These are phyloP conservation scores for Plumapathes pennacea DNA, from an alignment of 92 coral and sea anemone species.

Conservation along the genomic window DNA sequence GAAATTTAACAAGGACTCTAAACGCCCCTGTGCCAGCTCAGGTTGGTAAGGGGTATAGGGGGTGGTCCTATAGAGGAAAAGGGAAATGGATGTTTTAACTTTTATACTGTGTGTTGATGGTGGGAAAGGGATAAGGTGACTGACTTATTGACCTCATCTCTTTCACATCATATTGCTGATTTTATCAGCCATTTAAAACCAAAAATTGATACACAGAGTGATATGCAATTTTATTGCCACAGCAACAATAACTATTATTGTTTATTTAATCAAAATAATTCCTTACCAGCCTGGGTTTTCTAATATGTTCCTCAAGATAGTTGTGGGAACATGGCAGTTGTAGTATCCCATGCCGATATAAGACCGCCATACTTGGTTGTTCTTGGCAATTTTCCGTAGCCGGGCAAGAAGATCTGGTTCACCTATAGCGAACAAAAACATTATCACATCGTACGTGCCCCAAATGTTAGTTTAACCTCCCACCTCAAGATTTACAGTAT, in stretches of 20 bases:
- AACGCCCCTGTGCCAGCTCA: conserved; percentile 98
- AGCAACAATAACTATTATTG: no score
- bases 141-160: no score
- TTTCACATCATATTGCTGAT: no score
- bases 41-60: conserved; percentile 99
- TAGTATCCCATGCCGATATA: conserved; percentile 97
- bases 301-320: conserved; percentile 79
- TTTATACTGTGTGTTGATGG: no score
- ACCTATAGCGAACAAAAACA: conserved; percentile 64
- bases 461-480: no score
- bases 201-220: no score
- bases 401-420: conserved; percentile 78
- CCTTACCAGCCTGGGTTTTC: conserved; percentile 99
- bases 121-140: no score
- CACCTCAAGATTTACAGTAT: no score
- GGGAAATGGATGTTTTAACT: no score
- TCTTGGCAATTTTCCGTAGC: conserved; percentile 68
- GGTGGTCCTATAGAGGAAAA: conserved; percentile 68
- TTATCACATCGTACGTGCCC: no score
- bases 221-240: no score
- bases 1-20: conserved; percentile 88
- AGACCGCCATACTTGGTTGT: conserved; percentile 87
- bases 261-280: not conserved
- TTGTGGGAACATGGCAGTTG: conserved; percentile 89
- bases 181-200: no score